Evolutionary conservation across 2,113 vertebrate species (phyloP), one percentile per base, ranked within the genome.

Genomic region (Spea multiplicata): DNA sequence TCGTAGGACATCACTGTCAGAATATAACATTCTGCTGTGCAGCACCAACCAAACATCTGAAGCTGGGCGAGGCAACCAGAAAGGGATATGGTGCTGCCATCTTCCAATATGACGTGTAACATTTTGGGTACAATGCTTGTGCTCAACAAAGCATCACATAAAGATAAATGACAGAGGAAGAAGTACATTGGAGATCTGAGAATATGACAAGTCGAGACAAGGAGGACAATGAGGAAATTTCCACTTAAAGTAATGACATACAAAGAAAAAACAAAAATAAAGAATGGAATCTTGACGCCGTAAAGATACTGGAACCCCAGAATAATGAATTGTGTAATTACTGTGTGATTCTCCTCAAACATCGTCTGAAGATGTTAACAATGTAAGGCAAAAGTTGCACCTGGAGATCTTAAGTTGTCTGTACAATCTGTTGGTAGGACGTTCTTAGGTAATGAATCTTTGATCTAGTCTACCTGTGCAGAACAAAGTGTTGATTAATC

Each of bases 121-220:
- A 77, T 70, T 53, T 44, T 61, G 4, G 75, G 75, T 4, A 71
- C 66, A 71, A 77, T 69, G 8, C 62, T 61, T 7, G 53, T 49
- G 6, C 55, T 44, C 5, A 77, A 16, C 67, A 78, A 44, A 6
- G 71, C 10, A 50, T 77, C 75, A 0, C 53, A 70, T 30, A 77
- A 62, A 12, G 75, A 71, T 4, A 77, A n/a, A 17, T 77, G 75
- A 44, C 55, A 16, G 6, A 77, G 75, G 59, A 77, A 77, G 46
- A 77, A 77, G 67, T 61, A 77, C 75, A 77, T 77, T 1, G 75
- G 75, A 44, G 67, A 50, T 12, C n/a, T 52, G 13, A 77, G 75
- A 8, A n/a, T 50, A 61, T 59, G 44, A 61, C 75, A 69, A 30
- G 16, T 69, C 2, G 52, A 48, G 30, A 76, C 66, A 30, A 69